Evolutionary conservation across 2,797 vertebrate species (phyloP), one percentile per base, ranked within the genome.

Genomic region (Brachymystax lenok): DNA sequence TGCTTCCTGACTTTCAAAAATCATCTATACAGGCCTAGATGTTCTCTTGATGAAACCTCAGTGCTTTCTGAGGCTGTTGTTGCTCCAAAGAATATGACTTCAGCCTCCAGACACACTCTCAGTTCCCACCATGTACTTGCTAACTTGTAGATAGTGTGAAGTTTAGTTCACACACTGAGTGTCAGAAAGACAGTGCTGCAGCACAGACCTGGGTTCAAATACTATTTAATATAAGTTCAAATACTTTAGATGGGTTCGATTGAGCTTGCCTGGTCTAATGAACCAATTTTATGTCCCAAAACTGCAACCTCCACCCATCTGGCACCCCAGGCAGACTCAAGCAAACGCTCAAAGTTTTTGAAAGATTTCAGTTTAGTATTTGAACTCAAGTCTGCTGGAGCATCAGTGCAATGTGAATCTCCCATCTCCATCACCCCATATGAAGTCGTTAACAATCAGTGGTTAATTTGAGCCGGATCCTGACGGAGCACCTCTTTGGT

Each of bases 91-190:
- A n/a, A 61, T n/a, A 21, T 28, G 56, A n/a, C 16, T 59, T 73
- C 71, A 35, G 71, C 27, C 71, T 73, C 21, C 30, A n/a, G 30
- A 35, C 52, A 21, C 17, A 69, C 50, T 68, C 50, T 21, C 74
- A 30, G 63, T 50, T 35, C 24, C 40, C 27, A 35, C 52, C 3
- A 61, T 78, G 73, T 80, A 59, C 76, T 77, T 33, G 61, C 17
- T 71, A 64, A 77, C 69, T 40, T 72, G 68, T 30, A 30, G 77
- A 69, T 5, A 4, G 16, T 51, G 24, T 27, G 59, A 33, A 33
- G 76, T 66, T 27, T 24, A 27, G 74, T 66, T 27, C 73, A 74
- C 64, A 51, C 8, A 51, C 30, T 14, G 69, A 69, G 69, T 70
- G 40, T 46, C 8, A 50, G 51, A 50, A 24, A 30, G 66, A 30